Conservation (phyloP, 2,888 invertebrate species). For the Baccha elongata region DNA sequence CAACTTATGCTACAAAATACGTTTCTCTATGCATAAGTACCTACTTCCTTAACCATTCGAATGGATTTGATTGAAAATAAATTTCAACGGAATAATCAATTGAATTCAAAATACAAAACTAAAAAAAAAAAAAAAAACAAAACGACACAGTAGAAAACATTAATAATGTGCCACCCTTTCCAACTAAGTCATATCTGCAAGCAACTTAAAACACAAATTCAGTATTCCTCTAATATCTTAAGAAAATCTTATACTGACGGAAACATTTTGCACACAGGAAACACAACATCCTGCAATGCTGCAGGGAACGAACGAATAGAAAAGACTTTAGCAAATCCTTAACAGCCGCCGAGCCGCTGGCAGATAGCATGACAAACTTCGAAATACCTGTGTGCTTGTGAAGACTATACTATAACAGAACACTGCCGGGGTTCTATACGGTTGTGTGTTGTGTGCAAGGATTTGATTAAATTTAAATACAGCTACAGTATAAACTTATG, state of each 20-base stretch:
- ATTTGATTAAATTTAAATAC: slow-evolving; percentile 60
- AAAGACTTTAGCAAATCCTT: slow-evolving; percentile 43
- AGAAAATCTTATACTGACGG: slow-evolving; percentile 54
- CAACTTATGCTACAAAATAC: too few species aligned
- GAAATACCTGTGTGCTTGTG: slow-evolving; percentile 38
- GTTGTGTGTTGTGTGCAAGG: slow-evolving; percentile 22
- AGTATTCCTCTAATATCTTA: slow-evolving; percentile 38
- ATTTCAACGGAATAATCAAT: slow-evolving; percentile 15
- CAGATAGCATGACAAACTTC: slow-evolving; percentile 48
- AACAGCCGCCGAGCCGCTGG: slow-evolving; percentile 23
- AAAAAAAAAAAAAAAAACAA: background rate
- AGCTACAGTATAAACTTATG: slow-evolving; percentile 13
- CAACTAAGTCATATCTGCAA: background rate
- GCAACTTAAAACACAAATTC: slow-evolving; percentile 30
- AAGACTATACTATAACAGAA: background rate
- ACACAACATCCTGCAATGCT: slow-evolving; percentile 56
- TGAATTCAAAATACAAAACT: background rate
- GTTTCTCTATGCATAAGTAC: too few species aligned
- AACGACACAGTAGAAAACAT: background rate
- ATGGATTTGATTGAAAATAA: slow-evolving; percentile 23
- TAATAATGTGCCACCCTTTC: slow-evolving; percentile 10
- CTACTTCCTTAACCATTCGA: background rate
- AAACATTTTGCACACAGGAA: slow-evolving; percentile 59
- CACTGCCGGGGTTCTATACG: background rate
- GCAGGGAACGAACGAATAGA: slow-evolving; percentile 5